Evolutionary conservation across 2,888 invertebrate genomes (phyloP), one percentile per base, ranked within the genome.

Genomic region (Poecilobothrus nobilitatus): DNA sequence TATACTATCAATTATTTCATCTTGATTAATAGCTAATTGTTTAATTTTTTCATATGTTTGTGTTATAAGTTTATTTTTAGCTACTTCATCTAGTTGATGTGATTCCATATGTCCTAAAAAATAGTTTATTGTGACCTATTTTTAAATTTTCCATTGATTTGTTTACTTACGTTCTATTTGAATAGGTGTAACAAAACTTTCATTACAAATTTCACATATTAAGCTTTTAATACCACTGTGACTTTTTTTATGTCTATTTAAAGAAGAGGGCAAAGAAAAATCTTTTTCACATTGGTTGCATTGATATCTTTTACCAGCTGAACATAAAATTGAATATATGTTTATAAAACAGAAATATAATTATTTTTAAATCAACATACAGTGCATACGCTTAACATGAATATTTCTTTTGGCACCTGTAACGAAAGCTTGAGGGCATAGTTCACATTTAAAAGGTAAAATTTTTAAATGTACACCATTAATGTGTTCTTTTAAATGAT

Each of bases 201-300:
- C 63, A 63, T 63, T 63, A 12, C 65, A 65, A 34, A 65, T 65
- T 37, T 65, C 65, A 12, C 65, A 65, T 37, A 34, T 65, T 20
- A 34, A 65, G 6, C 65, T 33, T 20, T 65, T 65, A n/a, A n/a
- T 20, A 34, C 65, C 65, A 37, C 20, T 34, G n/a, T 65, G 65
- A 20, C 18, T 37, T 37, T 34, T 20, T 37, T 65, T 65, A 20
- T 34, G 37, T 10, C 65, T 15, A 9, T 33, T 65, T 37, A 65
- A 34, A 9, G 37, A 34, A 34, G 9, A 33, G 20, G 21, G 33
- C 10, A 65, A 37, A 4, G 65, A 65, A 37, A 65, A 65, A 65
- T 34, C 65, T n/a, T 37, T 33, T 10, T 65, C 65, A 10, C 65
- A 65, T 33, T 34, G 10, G 37, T 65, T 33, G 8, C 65, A 65